Evolutionary conservation across 2,888 invertebrate genomes (phyloP).

Genomic region (Scelioninae gen. 1): DNA sequence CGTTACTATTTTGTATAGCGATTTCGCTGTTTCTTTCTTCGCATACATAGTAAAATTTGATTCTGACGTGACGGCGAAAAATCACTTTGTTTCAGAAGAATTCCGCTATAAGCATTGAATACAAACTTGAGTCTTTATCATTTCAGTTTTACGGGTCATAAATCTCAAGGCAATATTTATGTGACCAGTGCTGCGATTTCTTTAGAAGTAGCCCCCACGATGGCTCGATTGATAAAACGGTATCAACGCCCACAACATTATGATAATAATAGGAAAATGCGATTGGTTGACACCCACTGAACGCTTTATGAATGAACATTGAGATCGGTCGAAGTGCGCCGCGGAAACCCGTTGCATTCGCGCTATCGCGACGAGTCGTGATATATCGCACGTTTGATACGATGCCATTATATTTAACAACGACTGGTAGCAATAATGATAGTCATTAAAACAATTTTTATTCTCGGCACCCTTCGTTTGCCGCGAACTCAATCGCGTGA

Average conservation of each 20-base stretch:
- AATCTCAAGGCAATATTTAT: slow-evolving; percentile 59
- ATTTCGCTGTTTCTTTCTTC: background rate
- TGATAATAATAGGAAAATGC: slow-evolving; percentile 77
- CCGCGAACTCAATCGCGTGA: slow-evolving; percentile 53
- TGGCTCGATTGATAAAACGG: slow-evolving; percentile 76
- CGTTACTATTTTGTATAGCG: background rate
- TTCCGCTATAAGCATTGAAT: slow-evolving; percentile 23
- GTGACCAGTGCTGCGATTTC: slow-evolving; percentile 46
- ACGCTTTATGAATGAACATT: slow-evolving; percentile 77
- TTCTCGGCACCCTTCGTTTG: slow-evolving; percentile 29
- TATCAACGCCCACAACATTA: slow-evolving; percentile 72
- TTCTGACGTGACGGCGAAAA: slow-evolving; percentile 4
- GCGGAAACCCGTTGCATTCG: slow-evolving; percentile 73
- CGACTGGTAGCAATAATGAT: slow-evolving; percentile 57
- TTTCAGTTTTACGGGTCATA: slow-evolving; percentile 38
- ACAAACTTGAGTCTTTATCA: slow-evolving; percentile 33
- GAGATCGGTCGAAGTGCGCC: slow-evolving; percentile 74
- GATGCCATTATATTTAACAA: slow-evolving; percentile 44
- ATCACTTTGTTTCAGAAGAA: slow-evolving; percentile 36
- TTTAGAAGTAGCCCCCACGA: slow-evolving; percentile 51
- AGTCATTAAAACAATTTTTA: slow-evolving; percentile 60
- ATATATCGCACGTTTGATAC: slow-evolving; percentile 75
- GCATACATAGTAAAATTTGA: background rate
- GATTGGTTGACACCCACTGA: slow-evolving; percentile 78
- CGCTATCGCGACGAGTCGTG: slow-evolving; percentile 76